Conservation (phyloP, 1,140 invertebrate species). For the Zaprionus davidi region DNA sequence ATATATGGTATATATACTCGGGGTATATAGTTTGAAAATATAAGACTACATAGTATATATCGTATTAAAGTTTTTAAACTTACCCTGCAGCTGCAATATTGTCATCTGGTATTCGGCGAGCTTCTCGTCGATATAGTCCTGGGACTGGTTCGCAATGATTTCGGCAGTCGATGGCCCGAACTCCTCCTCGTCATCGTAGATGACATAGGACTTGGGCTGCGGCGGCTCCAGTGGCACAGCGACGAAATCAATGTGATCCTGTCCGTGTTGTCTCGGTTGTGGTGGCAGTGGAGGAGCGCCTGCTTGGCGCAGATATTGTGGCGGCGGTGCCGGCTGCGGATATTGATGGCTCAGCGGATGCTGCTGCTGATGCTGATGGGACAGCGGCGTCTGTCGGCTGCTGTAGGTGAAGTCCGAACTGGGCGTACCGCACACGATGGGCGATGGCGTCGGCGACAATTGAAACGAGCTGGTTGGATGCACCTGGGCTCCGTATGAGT, state of each 20-base stretch:
- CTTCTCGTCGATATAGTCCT: slow-evolving; percentile 97
- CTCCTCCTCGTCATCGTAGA: slow-evolving; percentile 88
- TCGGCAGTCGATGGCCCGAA: slow-evolving; percentile 93
- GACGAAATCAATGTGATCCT: slow-evolving; percentile 80
- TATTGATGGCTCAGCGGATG: slow-evolving; percentile 38
- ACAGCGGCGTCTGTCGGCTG: slow-evolving; percentile 78
- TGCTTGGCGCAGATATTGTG: slow-evolving; percentile 59
- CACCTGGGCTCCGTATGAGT: slow-evolving; percentile 63
- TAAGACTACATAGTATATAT: background rate
- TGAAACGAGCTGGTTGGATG: slow-evolving; percentile 80
- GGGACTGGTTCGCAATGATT: slow-evolving; percentile 95
- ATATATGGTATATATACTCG: too few relatives aligned
- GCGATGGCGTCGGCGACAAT: slow-evolving; percentile 81
- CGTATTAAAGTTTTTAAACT: slow-evolving; percentile 69
- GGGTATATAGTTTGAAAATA: too few relatives aligned
- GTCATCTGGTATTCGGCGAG: slow-evolving; percentile 96
- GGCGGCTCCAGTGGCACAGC: slow-evolving; percentile 89
- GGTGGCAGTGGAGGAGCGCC: slow-evolving; percentile 66
- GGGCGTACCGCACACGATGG: slow-evolving; percentile 80
- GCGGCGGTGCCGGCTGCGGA: slow-evolving; percentile 54
- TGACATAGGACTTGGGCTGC: slow-evolving; percentile 86
- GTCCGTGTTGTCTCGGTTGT: slow-evolving; percentile 77
- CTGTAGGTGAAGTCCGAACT: slow-evolving; percentile 79
- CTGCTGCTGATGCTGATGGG: slow-evolving; percentile 48
- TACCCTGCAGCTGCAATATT: slow-evolving; percentile 95